Evolutionary conservation across 2,113 vertebrate genomes (phyloP), one percentile per base, ranked within the genome.

Genomic region (Xenus cinereus): DNA sequence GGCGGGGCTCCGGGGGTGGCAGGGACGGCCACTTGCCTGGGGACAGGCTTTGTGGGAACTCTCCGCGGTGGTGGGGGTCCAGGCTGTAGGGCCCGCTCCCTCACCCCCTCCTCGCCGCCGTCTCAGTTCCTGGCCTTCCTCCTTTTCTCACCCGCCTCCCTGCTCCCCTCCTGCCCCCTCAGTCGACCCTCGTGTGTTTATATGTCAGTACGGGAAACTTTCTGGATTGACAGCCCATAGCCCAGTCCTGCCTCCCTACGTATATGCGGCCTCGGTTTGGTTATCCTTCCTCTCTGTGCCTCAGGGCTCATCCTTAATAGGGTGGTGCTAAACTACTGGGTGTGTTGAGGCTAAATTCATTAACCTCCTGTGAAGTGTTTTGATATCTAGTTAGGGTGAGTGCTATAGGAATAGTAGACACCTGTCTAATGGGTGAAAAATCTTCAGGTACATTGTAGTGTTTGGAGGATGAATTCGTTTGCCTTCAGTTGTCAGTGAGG

Each of bases 281-380:
- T 92, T 88, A 71, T 79, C 78, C 56, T 50, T 56, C 50, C 32
- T 17, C 53, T 5, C 12, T 14, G 45, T 51, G 83, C 92, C 66
- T 80, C 51, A 10, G 80, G 90, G 83, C 84, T 93, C 83, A 13
- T 75, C 48, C 85, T 71, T 96, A 93, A 86, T 57, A 92, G 80
- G 51, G 66, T 41, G 84, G 45, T 92, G 80, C 50, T 87, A 50
- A 92, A 80, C 89, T 57, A 2, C 66, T 3, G 74, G 45, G 53
- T 94, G 69, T 79, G 33, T 45, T 77, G 75, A 80, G 90, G 90
- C 82, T 97, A 93, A 90, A 80, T 83, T 88, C 54, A 90, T 93
- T 96, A 93, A 56, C 79, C 75, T 95, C 46, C 78, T 90, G 57
- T 45, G 72, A 39, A 84, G 28, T 35, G 64, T 75, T 76, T 14